Conservation (phyloP, 2,888 invertebrate species). For the Rhingia campestris region DNA sequence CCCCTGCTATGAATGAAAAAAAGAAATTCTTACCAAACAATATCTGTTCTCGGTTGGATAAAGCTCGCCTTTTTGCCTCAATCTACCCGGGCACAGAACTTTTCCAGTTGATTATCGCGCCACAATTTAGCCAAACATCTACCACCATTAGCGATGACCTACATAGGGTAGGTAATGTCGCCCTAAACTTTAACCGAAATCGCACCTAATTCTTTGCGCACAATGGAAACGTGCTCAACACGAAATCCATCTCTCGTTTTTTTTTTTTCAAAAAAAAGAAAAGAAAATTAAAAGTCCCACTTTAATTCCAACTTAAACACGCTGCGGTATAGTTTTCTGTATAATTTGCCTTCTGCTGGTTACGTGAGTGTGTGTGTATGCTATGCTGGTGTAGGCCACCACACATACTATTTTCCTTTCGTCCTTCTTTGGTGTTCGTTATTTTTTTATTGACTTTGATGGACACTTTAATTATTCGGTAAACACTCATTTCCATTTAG, state of each 20-base stretch:
- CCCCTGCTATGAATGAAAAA: too few species aligned
- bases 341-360: constrained; percentile 20
- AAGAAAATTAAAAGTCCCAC: constrained; percentile 33
- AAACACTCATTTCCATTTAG: constrained; percentile 41
- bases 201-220: constrained; percentile 41
- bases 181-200: constrained; percentile 36
- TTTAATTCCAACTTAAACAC: constrained; percentile 48
- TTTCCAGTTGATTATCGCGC: background rate
- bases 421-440: background rate
- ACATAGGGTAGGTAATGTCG: constrained; percentile 33
- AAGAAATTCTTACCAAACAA: background rate
- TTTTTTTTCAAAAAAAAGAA: background rate
- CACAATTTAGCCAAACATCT: constrained; percentile 8
- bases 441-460: constrained; percentile 52
- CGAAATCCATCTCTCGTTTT: constrained; percentile 12
- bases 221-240: constrained; percentile 41
- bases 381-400: background rate
- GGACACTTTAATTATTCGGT: constrained; percentile 66
- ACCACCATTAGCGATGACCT: constrained; percentile 51
- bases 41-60: constrained; percentile 2
- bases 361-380: too few species aligned
- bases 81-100: background rate
- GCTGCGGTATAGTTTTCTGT: constrained; percentile 45
- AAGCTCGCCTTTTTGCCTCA: constrained; percentile 9
- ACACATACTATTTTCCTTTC: background rate